Evolutionary conservation across 2,888 invertebrate genomes (phyloP), one percentile per base, ranked within the genome.

Genomic region (Schizotus pectinicornis): DNA sequence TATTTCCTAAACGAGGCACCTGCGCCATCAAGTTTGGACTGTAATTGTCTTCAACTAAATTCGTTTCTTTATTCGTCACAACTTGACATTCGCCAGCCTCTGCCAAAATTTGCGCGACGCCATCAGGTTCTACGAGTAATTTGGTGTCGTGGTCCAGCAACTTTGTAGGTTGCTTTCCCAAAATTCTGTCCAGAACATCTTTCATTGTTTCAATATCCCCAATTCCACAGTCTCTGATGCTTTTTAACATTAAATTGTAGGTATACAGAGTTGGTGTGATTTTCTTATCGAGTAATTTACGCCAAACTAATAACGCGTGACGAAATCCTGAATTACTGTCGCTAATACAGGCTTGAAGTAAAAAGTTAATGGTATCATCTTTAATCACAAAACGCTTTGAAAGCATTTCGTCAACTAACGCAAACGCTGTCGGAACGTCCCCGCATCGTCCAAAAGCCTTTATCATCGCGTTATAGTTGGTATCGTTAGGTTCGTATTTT

Each of bases 391-490:
- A 79, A 48, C 83, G 80, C 56, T 87, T 87, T 38, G 85, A 81
- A 1, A 82, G 72, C 90, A 95, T 93, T 82, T 94, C 92, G 81
- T 97, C 95, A 1, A 90, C 91, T 54, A 96, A 77, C 73, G 84
- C 75, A 78, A 95, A 95, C 1, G 95, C 92, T 34, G 86, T 88
- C 55, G 84, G 73, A 11, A 94, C 75, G 75, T 94, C 90, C 0
- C 91, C 91, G 79, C 91, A 91, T 58, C 90, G 83, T 0, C 94
- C 94, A 81, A 92, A 97, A 1, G 94, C 93, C 82, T 94, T 95
- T 32, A 96, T 92, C 89, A 96, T 91, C 2, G 91, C 87, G 82
- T 95, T 90, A 73, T 92, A 95, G 72, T 90, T 92, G 6, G 87
- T 86, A 1, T 86, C 77, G 74, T 93, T 94, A 2, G 91, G 87